Evolutionary conservation across 2,888 invertebrate genomes (phyloP), one percentile per base, ranked within the genome.

Genomic region (Hanleya hanleyi): DNA sequence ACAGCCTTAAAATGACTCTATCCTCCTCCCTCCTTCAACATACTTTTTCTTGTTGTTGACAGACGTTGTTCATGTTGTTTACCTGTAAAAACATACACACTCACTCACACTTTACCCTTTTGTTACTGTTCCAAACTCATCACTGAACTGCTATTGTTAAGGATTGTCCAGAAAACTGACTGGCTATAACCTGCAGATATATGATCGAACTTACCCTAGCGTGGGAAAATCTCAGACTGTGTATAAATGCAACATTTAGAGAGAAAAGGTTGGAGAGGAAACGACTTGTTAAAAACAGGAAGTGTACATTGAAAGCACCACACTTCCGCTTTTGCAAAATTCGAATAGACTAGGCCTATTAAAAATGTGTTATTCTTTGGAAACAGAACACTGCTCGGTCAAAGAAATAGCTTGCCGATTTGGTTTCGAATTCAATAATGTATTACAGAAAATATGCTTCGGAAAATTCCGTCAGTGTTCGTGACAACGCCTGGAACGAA

Each of bases 401-500:
- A 2, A 22, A 7, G 57, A 26, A 29, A 2, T 4, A 2, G 22
- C 18, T 47, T 18, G 47, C 22, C 22, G 18, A 1, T 18, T n/a
- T n/a, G 18, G 47, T 7, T 47, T 47, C 22, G 3, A 22, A 47
- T n/a, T 47, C 22, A n/a, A 47, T 47, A 47, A 47, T 47, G 4
- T n/a, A 47, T 33, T 35, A 51, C 37, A 15, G 35, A 49, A 50
- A 33, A 32, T 67, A 18, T 15, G 18, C 32, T 47, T 72, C 77
- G 70, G 69, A 49, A 67, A 62, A 33, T 26, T 26, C 57, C 57
- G 57, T 26, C 22, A 57, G 22, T 32, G n/a, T 71, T 71, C 75
- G 77, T 71, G 70, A 74, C 72, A 70, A 75, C 75, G 77, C 75
- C 77, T 77, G 75, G 62, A 49, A 35, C 33, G 62, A 67, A 32